These are phyloP conservation scores for Drosophila pallidifrons DNA, from an alignment of 1,140 invertebrate genomes.

Conservation along the genomic window DNA sequence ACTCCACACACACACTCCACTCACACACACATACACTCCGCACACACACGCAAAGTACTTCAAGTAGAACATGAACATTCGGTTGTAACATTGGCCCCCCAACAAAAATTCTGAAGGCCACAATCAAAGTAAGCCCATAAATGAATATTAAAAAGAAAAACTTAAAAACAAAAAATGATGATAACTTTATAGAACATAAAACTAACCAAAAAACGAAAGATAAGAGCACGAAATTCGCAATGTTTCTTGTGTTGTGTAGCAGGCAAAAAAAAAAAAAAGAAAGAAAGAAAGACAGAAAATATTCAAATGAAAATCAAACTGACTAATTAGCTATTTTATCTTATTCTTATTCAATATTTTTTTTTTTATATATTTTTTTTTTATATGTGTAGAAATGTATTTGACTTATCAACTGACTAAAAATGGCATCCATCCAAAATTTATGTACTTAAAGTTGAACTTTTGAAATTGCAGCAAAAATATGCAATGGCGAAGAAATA, in stretches of 20 bases:
- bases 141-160: constrained; percentile 14
- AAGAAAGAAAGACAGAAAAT: not conserved
- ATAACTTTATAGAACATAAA: constrained; percentile 13
- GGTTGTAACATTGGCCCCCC: constrained; percentile 51
- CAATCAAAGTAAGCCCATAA: constrained; percentile 44
- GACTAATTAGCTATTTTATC: not conserved
- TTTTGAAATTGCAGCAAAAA: constrained; percentile 25
- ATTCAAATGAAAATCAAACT: not conserved
- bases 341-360: constrained; percentile 13
- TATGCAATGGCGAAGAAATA: constrained; percentile 29
- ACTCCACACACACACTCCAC: constrained; percentile 8
- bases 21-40: constrained; percentile 2
- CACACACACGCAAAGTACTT: constrained; percentile 28
- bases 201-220: constrained; percentile 13
- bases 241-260: constrained; percentile 50
- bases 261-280: constrained; percentile 4
- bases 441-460: constrained; percentile 54
- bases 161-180: not conserved
- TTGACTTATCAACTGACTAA: constrained; percentile 53
- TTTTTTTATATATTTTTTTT: constrained; percentile 20
- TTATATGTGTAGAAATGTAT: constrained; percentile 32
- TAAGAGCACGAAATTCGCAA: constrained; percentile 16
- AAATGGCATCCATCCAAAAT: constrained; percentile 57
- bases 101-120: constrained; percentile 23
- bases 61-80: constrained; percentile 51